Evolutionary conservation across 2,797 vertebrate species (phyloP).

Genomic region (Mico argentatus): DNA sequence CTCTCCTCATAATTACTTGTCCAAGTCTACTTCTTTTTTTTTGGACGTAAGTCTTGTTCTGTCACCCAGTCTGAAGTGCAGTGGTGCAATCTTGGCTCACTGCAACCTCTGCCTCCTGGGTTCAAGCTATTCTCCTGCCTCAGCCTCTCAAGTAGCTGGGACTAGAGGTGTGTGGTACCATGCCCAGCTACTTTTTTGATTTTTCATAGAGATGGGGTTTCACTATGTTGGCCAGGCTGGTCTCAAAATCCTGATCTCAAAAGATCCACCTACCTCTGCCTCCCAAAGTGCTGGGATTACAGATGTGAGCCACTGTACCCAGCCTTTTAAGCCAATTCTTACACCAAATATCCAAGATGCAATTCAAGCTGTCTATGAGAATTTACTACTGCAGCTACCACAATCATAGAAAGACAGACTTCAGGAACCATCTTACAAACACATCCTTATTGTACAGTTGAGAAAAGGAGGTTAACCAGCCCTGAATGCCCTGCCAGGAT

Average conservation of each 20-base stretch:
- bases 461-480: background rate
- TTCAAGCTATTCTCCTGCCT: background rate
- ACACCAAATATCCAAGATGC: constrained; percentile 28
- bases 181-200: background rate
- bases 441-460: background rate
- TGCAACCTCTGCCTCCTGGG: background rate
- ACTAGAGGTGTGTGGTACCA: background rate
- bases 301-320: background rate
- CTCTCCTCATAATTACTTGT: constrained; percentile 26
- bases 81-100: background rate
- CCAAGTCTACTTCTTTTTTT: background rate
- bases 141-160: background rate
- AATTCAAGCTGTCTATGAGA: background rate
- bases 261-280: background rate
- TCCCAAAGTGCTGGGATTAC: background rate
- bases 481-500: background rate
- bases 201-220: background rate
- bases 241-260: background rate
- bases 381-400: background rate
- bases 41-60: background rate
- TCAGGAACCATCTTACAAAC: background rate
- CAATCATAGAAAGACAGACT: background rate
- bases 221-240: background rate
- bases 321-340: constrained; percentile 34
- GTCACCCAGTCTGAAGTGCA: background rate